phyloP scores from a whole-genome alignment of 2,888 invertebrate species.

The Magallana nippona region DNA sequence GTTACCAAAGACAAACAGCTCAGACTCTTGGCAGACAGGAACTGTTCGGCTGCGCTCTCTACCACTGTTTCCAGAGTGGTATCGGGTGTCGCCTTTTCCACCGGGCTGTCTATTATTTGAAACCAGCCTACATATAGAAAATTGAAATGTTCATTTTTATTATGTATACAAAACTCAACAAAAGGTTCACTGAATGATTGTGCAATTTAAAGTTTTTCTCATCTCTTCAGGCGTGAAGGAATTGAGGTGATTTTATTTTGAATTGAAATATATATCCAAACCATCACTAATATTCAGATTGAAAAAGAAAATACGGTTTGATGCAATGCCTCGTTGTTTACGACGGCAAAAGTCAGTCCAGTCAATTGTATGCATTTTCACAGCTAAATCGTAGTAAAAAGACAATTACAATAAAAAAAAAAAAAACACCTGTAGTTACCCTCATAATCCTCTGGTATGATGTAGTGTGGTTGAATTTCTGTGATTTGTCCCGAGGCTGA shows the following conservation, averaged over 20 bases:
- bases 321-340: no score
- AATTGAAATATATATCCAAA: not conserved
- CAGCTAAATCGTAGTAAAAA: no score
- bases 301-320: no score
- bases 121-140: conserved; percentile 45
- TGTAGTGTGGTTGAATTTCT: conserved; percentile 59
- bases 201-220: no score
- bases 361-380: no score
- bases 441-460: conserved; percentile 65
- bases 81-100: conserved; percentile 25
- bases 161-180: not conserved
- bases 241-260: no score
- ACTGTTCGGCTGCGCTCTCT: conserved; percentile 36
- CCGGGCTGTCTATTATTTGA: conserved; percentile 35
- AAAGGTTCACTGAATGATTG: not conserved
- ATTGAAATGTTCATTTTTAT: not conserved
- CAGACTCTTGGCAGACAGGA: conserved; percentile 43
- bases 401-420: no score
- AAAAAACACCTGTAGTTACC: conserved; percentile 51
- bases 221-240: no score
- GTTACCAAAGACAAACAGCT: conserved; percentile 39
- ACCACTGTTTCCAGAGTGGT: conserved; percentile 31
- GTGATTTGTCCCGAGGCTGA: conserved; percentile 43
- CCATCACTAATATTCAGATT: no score
- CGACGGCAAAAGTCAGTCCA: no score